phyloP scores from a whole-genome alignment of 2,888 invertebrate species.

The Thecophora atra region DNA sequence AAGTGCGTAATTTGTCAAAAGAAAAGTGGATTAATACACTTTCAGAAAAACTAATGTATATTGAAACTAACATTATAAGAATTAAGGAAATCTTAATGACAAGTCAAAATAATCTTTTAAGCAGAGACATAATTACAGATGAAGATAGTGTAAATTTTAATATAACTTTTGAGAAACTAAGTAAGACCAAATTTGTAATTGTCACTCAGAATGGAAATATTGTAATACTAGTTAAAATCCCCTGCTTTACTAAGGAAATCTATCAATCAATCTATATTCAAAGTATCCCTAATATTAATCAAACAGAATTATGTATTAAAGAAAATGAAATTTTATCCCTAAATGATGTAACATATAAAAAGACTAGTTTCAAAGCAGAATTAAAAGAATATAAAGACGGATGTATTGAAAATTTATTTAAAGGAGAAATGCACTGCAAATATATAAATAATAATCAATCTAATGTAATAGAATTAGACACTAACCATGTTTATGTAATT shows the following conservation, averaged over 20 bases:
- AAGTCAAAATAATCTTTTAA: slow-evolving; percentile 28
- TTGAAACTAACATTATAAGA: slow-evolving; percentile 30
- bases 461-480: slow-evolving; percentile 22
- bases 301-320: background rate
- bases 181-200: background rate
- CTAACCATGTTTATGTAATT: slow-evolving; percentile 23
- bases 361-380: background rate
- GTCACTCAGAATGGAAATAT: slow-evolving; percentile 4
- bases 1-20: slow-evolving; percentile 14
- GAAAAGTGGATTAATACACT: slow-evolving; percentile 13
- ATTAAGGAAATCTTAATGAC: slow-evolving; percentile 28
- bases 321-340: slow-evolving; percentile 7
- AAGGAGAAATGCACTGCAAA: slow-evolving; percentile 18
- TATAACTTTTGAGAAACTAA: too few relatives aligned
- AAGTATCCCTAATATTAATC: background rate
- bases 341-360: slow-evolving; percentile 5
- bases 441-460: slow-evolving; percentile 24
- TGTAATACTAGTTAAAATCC: slow-evolving; percentile 7
- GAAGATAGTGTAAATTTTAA: too few relatives aligned
- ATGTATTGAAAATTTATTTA: slow-evolving; percentile 13
- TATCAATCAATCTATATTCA: slow-evolving; percentile 14
- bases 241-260: slow-evolving; percentile 2
- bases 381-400: slow-evolving; percentile 22
- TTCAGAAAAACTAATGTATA: slow-evolving; percentile 23
- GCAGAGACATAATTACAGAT: too few relatives aligned